Evolutionary conservation across 2,113 vertebrate genomes (phyloP), one percentile per base, ranked within the genome.

Genomic region (Cyrtonyx montezumae): DNA sequence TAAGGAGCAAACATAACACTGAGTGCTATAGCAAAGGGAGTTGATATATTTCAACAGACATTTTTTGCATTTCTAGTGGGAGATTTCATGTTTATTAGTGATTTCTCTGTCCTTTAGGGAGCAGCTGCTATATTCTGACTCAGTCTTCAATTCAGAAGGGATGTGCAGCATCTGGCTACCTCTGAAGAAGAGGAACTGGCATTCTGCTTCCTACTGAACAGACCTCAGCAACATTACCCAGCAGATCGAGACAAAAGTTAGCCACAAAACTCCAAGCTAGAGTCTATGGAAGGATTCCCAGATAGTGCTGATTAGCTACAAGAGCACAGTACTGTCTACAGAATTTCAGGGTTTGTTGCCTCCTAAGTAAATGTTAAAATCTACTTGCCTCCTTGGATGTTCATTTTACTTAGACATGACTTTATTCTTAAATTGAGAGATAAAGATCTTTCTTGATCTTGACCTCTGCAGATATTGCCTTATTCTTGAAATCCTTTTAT

Each of bases 141-240:
- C 34, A 65, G 7, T 89, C 87, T 94, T 58, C 36, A 91, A 0
- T 53, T 84, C 91, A 89, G 69, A 71, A 36, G 46, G 43, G 58
- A 87, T 62, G 23, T 69, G 63, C 75, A 89, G 89, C 81, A 91
- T 84, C 84, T 94, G 90, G 20, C 66, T 88, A 51, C 30, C 88
- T 63, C 61, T 70, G 59, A 90, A 93, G 80, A 91, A 84, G 51
- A 84, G 36, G 69, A 93, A 62, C 61, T 91, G 80, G 53, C 46
- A 63, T 92, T 87, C 66, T 79, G 25, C 36, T 94, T 93, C 84
- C 78, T 73, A 21, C 3, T 3, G 63, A 92, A 84, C 45, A 93
- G 81, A 73, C 6, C 5, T 91, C 66, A 91, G 36, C 32, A 95
- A 46, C 5, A 46, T 84, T 46, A 88, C 36, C 53, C 78, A 66